Percentiles rank a stretch among this genome's conserved stretches.
Conservation (phyloP, 2,797 vertebrate species). For the Sebastes oblongus region DNA sequence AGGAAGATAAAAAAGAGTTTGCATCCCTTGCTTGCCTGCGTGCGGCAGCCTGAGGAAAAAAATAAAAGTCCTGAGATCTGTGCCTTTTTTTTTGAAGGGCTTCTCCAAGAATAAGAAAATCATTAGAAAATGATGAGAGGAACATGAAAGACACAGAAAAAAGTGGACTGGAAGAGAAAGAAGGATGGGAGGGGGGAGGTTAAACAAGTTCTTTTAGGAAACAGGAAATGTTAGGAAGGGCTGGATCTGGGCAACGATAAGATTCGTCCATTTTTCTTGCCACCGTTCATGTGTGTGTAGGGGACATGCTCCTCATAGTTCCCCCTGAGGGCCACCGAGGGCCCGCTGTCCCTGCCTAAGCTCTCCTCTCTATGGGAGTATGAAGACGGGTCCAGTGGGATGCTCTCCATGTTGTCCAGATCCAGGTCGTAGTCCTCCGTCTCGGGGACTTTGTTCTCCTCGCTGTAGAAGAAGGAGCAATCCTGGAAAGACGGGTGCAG, state of each 20-base stretch:
- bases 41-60: conserved; percentile 80
- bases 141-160: conserved; percentile 52
- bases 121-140: conserved; percentile 63
- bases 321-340: conserved; percentile 87
- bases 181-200: conserved; percentile 6
- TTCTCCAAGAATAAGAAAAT: conserved; percentile 77
- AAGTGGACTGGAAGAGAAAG: conserved; percentile 58
- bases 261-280: conserved; percentile 96
- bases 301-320: conserved; percentile 95
- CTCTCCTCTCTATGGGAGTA: conserved; percentile 89
- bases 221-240: conserved; percentile 90
- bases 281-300: conserved; percentile 99
- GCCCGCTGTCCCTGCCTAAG: conserved; percentile 86
- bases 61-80: conserved; percentile 92
- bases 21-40: conserved; percentile 76
- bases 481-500: conserved; percentile 93
- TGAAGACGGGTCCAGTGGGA: conserved; percentile 93
- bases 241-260: conserved; percentile 92
- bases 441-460: conserved; percentile 96
- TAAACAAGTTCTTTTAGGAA: conserved; percentile 57
- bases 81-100: conserved; percentile 71
- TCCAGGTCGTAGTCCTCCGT: conserved; percentile 95
- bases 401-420: conserved; percentile 99
- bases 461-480: conserved; percentile 97
- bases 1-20: conserved; percentile 73